A percentile compares a stretch with the other conserved stretches of the same genome.
Evolutionary conservation across 2,888 invertebrate species (phyloP).

Genomic region (Pemphredon lugubris): DNA sequence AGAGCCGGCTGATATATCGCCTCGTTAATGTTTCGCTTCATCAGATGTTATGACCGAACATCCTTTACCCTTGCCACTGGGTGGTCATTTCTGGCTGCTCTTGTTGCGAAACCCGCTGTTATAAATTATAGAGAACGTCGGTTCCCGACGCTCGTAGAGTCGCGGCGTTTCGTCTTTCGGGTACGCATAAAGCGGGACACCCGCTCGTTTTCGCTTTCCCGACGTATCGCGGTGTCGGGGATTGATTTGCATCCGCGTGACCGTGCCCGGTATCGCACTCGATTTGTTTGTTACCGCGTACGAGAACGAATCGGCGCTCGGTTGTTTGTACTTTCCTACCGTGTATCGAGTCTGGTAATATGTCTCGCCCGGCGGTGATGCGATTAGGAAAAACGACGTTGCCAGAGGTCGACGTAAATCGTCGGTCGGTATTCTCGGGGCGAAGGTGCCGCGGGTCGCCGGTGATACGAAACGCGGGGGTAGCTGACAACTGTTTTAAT

Average conservation of each 20-base stretch:
- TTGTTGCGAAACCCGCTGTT: constrained; percentile 74
- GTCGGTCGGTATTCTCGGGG: neutral
- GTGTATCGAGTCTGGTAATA: constrained; percentile 3
- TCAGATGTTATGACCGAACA: constrained; percentile 79
- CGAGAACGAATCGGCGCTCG: constrained; percentile 14
- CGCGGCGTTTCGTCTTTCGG: constrained; percentile 58
- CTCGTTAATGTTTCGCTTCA: constrained; percentile 79
- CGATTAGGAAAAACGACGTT: constrained; percentile 20
- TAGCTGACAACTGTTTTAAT: no score
- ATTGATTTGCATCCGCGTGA: constrained; percentile 44
- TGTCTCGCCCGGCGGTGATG: constrained; percentile 17
- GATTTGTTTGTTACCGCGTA: constrained; percentile 8
- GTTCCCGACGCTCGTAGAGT: constrained; percentile 48
- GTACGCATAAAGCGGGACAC: constrained; percentile 5
- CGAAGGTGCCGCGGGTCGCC: neutral
- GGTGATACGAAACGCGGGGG: no score
- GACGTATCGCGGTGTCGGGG: constrained; percentile 23
- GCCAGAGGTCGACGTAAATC: neutral
- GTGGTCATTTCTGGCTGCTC: constrained; percentile 77
- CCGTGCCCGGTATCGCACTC: constrained; percentile 35
- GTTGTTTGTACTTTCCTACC: constrained; percentile 2
- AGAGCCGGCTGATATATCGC: constrained; percentile 75
- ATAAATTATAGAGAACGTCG: constrained; percentile 69
- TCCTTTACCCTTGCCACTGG: constrained; percentile 77
- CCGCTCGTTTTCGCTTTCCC: no score